Base-by-base conservation (phyloP, 2,113 vertebrate genomes). In the Choloepus hoffmanni region DNA sequence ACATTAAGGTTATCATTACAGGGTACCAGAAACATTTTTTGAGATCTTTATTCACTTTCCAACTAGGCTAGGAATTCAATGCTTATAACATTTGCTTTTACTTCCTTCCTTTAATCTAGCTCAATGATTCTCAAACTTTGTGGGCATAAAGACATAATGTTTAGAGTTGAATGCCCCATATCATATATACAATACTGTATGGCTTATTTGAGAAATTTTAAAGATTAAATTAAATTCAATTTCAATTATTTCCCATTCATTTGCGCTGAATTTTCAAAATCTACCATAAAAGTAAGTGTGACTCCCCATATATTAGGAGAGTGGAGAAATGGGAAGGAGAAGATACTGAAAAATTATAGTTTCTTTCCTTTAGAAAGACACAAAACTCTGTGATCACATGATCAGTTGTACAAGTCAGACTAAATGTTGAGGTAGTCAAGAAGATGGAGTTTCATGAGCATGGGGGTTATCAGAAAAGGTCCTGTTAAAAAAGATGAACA, bases 181-280 rank as follows among this genome's bases (percentile, higher is more conserved):
- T 43, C 19, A 33, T 24, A 5, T 53, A 40, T 26, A 33, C 0
- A 82, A n/a, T 50, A 92, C 7, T 12, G 88, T 60, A 53, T 53
- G 12, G 11, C 73, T 60, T 79, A 63, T 58, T 45, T 60, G 40
- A 82, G 79, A 30, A 45, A 67, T 78, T 97, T 93, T 90, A 28
- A 77, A 89, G 50, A 53, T 8, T 72, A n/a, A n/a, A n/a, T n/a
- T n/a, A n/a, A n/a, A n/a, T n/a, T n/a, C n/a, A n/a, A n/a, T 53
- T 92, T 86, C 84, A 58, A 73, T 24, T 86, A 78, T 68, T 92
- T 92, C 10, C 36, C n/a, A 11, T 67, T 87, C 40, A 74, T 48
- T 48, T 1, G 23, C 23, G n/a, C 26, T 50, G 1, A 85, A 65
- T 60, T 85, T 92, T 43, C 18, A 95, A 58, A 58, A 84, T 63